phyloP scores from a whole-genome alignment of 2,888 invertebrate species.

The Xiphydria camelus region DNA sequence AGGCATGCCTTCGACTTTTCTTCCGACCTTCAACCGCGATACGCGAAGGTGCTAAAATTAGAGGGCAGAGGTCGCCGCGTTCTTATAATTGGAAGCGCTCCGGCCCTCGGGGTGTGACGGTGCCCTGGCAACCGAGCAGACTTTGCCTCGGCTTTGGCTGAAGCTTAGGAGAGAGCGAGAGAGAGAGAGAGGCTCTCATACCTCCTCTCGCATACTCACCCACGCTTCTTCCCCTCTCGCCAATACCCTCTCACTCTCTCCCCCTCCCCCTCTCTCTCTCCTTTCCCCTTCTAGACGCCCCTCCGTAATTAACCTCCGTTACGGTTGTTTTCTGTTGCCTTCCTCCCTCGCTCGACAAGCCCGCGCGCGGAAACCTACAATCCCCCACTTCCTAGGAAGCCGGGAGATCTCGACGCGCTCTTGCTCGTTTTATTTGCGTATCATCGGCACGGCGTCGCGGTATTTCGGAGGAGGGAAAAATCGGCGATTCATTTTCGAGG shows the following conservation, averaged over 20 bases:
- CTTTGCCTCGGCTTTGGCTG: conserved; percentile 20
- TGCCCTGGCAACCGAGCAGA: conserved; percentile 31
- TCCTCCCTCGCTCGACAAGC: conserved; percentile 7
- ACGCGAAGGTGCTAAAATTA: conserved; percentile 24
- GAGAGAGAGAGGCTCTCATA: conserved; percentile 5
- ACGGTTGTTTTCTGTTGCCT: conserved; percentile 35
- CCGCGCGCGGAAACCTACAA: conserved; percentile 18
- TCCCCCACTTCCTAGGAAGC: conserved; percentile 27
- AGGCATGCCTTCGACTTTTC: too few species aligned
- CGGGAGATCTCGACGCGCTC: conserved; percentile 26
- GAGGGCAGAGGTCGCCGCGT: conserved; percentile 24
- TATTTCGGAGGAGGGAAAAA: too few species aligned
- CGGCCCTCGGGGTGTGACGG: conserved; percentile 33
- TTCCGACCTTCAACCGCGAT: conserved; percentile 9
- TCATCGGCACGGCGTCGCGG: too few species aligned
- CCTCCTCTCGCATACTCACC: background rate
- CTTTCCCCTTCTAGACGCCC: conserved; percentile 24
- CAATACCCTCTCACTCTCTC: conserved; percentile 13
- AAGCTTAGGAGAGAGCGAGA: conserved; percentile 11
- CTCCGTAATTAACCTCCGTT: conserved; percentile 44
- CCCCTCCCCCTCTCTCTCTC: conserved; percentile 19
- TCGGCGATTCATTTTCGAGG: too few species aligned
- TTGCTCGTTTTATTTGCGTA: too few species aligned
- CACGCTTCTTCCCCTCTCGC: background rate
- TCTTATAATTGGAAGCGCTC: conserved; percentile 40